A percentile compares a stretch with the other conserved stretches of the same genome.
Conservation (phyloP, 2,113 vertebrate genomes). For the Epinephelus lanceolatus region DNA sequence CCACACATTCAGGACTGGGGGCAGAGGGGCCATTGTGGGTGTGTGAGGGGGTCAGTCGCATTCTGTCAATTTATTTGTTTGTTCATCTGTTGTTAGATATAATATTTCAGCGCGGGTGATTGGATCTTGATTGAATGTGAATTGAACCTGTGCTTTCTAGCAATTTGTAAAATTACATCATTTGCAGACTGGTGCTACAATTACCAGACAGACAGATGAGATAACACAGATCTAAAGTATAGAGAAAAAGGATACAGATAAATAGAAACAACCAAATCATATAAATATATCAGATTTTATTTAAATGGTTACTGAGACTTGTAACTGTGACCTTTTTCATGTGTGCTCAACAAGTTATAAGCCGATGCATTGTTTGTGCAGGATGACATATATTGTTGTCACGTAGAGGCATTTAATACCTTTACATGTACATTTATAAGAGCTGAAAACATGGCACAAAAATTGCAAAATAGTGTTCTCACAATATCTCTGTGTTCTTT, state of each 20-base stretch:
- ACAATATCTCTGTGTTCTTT: background rate
- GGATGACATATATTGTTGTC: background rate
- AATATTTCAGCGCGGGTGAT: constrained; percentile 27
- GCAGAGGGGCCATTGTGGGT: background rate
- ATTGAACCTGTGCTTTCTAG: constrained; percentile 24
- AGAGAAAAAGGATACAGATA: background rate
- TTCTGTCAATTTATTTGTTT: constrained; percentile 10
- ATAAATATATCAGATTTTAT: background rate
- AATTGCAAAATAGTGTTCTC: constrained; percentile 19
- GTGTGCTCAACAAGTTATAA: background rate
- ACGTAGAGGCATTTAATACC: background rate
- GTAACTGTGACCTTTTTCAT: constrained; percentile 17
- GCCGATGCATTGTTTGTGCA: background rate
- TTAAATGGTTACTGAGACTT: background rate
- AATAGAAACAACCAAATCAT: background rate
- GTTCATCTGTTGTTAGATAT: constrained; percentile 12
- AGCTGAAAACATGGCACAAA: constrained; percentile 3
- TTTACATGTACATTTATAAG: background rate
- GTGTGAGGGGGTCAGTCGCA: background rate
- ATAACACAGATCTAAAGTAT: constrained; percentile 1
- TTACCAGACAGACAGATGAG: constrained; percentile 8
- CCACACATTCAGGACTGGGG: constrained; percentile 2
- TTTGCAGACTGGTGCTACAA: constrained; percentile 10
- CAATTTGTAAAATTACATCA: constrained; percentile 42
- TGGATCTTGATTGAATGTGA: constrained; percentile 19